Base-by-base conservation (phyloP, 2,113 vertebrate species). In the Phyllostomus discolor region DNA sequence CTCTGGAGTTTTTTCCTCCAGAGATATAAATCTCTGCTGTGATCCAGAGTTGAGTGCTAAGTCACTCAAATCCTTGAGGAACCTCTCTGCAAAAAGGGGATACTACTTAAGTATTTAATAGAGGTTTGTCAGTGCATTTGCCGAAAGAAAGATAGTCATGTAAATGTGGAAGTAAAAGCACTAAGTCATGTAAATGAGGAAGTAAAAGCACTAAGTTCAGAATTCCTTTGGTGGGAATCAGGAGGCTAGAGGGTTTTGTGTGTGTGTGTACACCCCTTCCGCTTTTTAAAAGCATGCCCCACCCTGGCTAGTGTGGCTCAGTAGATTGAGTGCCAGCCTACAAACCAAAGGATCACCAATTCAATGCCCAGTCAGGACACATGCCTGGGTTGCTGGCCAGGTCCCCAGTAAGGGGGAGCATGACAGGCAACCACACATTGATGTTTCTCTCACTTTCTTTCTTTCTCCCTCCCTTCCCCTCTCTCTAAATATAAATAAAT, bases 151-250 rank as follows among this genome's bases (percentile, higher is more conserved):
- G 79, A 15, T 28, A 41, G 80, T 22, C 64, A 33, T 52, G 78
- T 80, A 67, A 46, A 70, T 59, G 38, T 76, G 17, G 17, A 94
- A 73, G n/a, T 35, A 41, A 85, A 92, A 73, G 38, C 38, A 84
- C 46, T 54, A 41, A 66, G 88, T 94, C n/a, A n/a, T n/a, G n/a
- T n/a, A n/a, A n/a, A n/a, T n/a, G n/a, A n/a, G n/a, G n/a, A n/a
- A n/a, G n/a, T n/a, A n/a, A n/a, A n/a, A 91, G 38, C 38, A 84
- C 46, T 54, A 41, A 66, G 88, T 94, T 92, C 64, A 87, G 88
- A 92, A 87, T 92, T 92, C n/a, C n/a, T 92, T 67, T 80, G 26
- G 26, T 81, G 41, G 28, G 28, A 96, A 72, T 69, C 54, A 78
- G 64, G 70, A 79, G 52, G 20, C 28, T 57, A 67, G 41, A 93